A percentile compares a stretch with the other conserved stretches of the same genome.
Conservation (phyloP, 1,140 invertebrate species). For the Danaus melanippus region DNA sequence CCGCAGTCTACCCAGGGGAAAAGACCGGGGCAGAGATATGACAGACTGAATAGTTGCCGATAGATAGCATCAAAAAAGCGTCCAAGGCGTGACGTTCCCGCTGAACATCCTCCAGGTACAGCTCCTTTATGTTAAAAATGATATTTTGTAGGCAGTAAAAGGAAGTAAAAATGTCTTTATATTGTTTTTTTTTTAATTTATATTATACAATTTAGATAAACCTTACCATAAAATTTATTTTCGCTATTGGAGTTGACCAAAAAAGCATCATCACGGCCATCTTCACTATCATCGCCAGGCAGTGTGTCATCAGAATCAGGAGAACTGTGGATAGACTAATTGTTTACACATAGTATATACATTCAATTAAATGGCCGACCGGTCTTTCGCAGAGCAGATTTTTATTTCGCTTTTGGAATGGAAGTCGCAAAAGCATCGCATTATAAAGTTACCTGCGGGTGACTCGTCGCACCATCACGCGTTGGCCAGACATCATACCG, state of each 20-base stretch:
- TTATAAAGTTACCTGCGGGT: conserved; percentile 74
- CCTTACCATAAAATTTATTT: conserved; percentile 87
- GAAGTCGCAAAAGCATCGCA: conserved; percentile 16
- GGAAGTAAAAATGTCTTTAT: too few relatives aligned
- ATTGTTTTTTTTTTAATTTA: too few relatives aligned
- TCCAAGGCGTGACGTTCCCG: conserved; percentile 60
- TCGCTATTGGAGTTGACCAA: conserved; percentile 87
- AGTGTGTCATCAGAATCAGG: conserved; percentile 89
- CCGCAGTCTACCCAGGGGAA: conserved; percentile 91
- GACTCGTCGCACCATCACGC: conserved; percentile 78
- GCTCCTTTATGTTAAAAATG: conserved; percentile 44
- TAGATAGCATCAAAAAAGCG: conserved; percentile 75
- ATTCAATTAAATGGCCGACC: conserved; percentile 23
- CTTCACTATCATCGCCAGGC: conserved; percentile 83
- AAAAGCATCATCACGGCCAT: conserved; percentile 86
- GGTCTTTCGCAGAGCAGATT: conserved; percentile 42
- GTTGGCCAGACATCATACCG: conserved; percentile 54
- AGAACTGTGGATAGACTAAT: conserved; percentile 73
- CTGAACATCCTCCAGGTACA: conserved; percentile 68
- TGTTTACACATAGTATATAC: conserved; percentile 26
- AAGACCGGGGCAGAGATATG: conserved; percentile 87
- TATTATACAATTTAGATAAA: too few relatives aligned
- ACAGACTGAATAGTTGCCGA: conserved; percentile 77
- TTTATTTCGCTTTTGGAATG: not conserved
- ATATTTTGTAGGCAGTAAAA: too few relatives aligned